Base-by-base conservation (phyloP, 2,113 vertebrate species). In the Tringa solitaria region DNA sequence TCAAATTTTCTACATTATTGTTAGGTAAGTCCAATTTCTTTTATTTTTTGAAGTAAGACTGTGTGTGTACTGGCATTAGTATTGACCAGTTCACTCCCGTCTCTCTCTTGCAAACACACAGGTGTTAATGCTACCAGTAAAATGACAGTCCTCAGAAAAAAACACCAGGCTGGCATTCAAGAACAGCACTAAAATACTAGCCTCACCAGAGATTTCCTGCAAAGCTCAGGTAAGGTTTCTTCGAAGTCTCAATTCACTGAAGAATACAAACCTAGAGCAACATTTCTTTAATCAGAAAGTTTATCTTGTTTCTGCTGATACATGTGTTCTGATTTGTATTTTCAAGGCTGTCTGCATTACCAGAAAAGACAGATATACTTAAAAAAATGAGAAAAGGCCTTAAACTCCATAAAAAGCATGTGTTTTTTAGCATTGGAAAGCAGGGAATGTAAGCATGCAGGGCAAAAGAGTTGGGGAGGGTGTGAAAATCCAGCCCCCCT, bases 1-100 rank as follows among this genome's bases (percentile, higher is more conserved):
- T 97, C 93, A 87, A 74, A 84, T 96, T 95, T 95, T 95, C 60
- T 30, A 87, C 94, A 51, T 95, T 91, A 81, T 80, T 89, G 72
- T 57, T 93, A 13, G 10, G 41, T 50, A 94, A 87, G 70, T 94
- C 82, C 28, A 41, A 33, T 87, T 92, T 76, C 7, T 92, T 93
- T 80, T 64, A 22, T 83, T 85, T 56, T 96, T 75, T 89, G 35
- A 79, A 93, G 20, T 84, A 87, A 95, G 63, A 64, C 64, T 85
- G 19, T 13, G 14, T 64, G 53, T 85, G 48, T 46, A 68, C 35
- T 43, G 46, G 23, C 41, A 74, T 68, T 84, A 77, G 12, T 27
- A 41, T 7, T 57, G 32, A 32, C 73, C 76, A 68, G 74, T 68
- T 89, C 84, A 48, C 24, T 81, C 51, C 12, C 0, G 0, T 43